Base-by-base conservation (phyloP, 2,888 invertebrate species). In the Idaea aversata region DNA sequence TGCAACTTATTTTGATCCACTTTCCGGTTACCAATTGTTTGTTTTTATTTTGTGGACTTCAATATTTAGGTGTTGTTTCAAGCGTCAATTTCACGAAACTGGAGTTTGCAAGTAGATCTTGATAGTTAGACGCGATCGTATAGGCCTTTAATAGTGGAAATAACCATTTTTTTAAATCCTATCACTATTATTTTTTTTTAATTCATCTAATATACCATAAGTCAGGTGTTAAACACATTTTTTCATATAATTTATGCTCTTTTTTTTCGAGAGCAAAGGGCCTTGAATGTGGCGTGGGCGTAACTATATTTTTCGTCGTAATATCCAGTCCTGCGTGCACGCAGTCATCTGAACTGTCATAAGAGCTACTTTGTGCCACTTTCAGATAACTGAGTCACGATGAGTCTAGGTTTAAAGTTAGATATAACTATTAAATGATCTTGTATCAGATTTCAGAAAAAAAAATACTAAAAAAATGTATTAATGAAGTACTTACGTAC, bases 371-470 rank as follows among this genome's bases (percentile, higher is more conserved):
- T 69, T 70, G 73, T 67, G 66, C 76, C 70, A 70, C 69, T 78
- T 78, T 64, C 69, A 74, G 75, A 69, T 65, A 64, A 70, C 77
- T 84, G 83, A 85, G 68, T 85, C 83, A 85, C 70, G 66, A 69
- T 74, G 73, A 76, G 76, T 78, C 74, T 75, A 78, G 74, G 73
- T 76, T 78, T 84, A 83, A 80, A 83, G 74, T 82, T 84, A 81
- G 81, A 80, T 72, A 72, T 67, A 75, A 74, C 79, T 79, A 74
- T 72, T 67, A 72, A 70, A 67, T 69, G 72, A 68, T 58, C 61
- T 10, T 64, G 62, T 47, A 10, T 47, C 47, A 13, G 47, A 47
- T 47, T 47, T 47, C 47, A 47, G 47, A 13, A 10, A 47, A 10
- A 38, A 47, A 47, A 7, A 47, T 47, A 47, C 47, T 10, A 0